These are phyloP conservation scores for fruit fly (Drosophila melanogaster) DNA, from an alignment of 1,140 invertebrate genomes.

Conservation along the genomic window Release_6_plus_ISO1_MT NC_004354.4:19659501-19660000, in stretches of 20 bases:
- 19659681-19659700: neutral
- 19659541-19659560: conserved; percentile 14
- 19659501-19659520: too few relatives aligned
- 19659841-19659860: conserved; percentile 85
- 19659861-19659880: conserved; percentile 85
- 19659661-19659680: conserved; percentile 52
- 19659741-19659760: conserved; percentile 88
- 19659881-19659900: conserved; percentile 79
- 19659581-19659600: conserved; percentile 38
- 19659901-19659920: conserved; percentile 26
- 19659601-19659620: conserved; percentile 66
- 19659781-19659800: conserved; percentile 88
- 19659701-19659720: conserved; percentile 85
- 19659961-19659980: conserved; percentile 83
- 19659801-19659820: conserved; percentile 84
- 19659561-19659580: conserved; percentile 1
- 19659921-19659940: conserved; percentile 19
- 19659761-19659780: conserved; percentile 88
- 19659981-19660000: conserved; percentile 77
- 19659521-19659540: too few relatives aligned
- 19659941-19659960: conserved; percentile 82
- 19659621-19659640: conserved; percentile 34
- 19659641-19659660: conserved; percentile 45
- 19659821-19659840: conserved; percentile 45
- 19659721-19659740: conserved; percentile 89